phyloP scores from a whole-genome alignment of 2,797 vertebrate species.

The Centroberyx gerrardi region DNA sequence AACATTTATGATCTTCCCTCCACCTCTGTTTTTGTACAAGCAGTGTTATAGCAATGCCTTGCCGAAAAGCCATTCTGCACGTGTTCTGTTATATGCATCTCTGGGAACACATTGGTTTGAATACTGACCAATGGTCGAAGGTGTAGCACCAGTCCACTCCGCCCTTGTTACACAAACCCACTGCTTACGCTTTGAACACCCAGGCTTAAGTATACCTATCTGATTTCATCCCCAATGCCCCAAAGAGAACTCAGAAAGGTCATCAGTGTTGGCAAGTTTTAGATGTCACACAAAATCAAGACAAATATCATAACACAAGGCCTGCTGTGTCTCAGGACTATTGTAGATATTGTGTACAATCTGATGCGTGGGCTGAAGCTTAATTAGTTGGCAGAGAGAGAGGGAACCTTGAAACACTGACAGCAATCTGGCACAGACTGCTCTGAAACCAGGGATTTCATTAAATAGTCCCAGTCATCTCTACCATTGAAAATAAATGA shows the following conservation, averaged over 20 bases:
- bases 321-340: not conserved
- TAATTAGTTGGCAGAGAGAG: not conserved
- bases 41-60: conserved; percentile 23
- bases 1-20: conserved; percentile 12
- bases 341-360: conserved; percentile 10
- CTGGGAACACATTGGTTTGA: conserved; percentile 74
- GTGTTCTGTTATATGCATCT: conserved; percentile 56
- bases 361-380: not conserved
- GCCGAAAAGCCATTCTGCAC: conserved; percentile 53
- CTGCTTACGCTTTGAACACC: conserved; percentile 55
- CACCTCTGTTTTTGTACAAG: conserved; percentile 8
- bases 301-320: conserved; percentile 44
- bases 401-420: not conserved
- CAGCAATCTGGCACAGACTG: no score
- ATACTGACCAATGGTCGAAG: conserved; percentile 63
- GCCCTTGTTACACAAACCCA: conserved; percentile 69
- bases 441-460: no score
- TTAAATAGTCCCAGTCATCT: no score
- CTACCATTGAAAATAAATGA: no score
- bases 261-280: conserved; percentile 43
- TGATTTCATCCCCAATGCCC: conserved; percentile 69
- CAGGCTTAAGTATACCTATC: conserved; percentile 81
- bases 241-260: conserved; percentile 66
- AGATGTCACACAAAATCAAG: conserved; percentile 43
- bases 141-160: conserved; percentile 37